These are phyloP conservation scores for Aquatica leii DNA, from an alignment of 2,888 invertebrate species.

Conservation along the genomic window DNA sequence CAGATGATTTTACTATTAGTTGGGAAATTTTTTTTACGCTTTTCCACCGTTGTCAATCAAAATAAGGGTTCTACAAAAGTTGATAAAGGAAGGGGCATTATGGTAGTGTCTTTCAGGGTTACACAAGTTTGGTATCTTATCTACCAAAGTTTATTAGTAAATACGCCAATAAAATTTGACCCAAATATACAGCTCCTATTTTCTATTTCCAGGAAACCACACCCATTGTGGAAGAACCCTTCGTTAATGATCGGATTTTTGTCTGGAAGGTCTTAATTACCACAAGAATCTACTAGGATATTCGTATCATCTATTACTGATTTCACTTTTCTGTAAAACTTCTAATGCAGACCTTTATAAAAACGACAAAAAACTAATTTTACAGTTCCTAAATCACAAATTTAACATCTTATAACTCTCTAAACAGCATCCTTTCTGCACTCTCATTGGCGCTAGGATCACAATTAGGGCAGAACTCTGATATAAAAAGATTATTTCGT, in stretches of 20 bases:
- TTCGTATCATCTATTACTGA: not conserved
- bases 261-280: constrained; percentile 23
- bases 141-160: not conserved
- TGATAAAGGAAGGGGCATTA: too few species aligned
- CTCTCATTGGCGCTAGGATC: constrained; percentile 15
- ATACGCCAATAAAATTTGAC: too few species aligned
- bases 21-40: constrained; percentile 31
- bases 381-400: not conserved
- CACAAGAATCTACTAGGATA: not conserved
- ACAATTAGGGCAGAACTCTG: constrained; percentile 29
- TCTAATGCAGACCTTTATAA: constrained; percentile 4
- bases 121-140: too few species aligned
- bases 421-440: constrained; percentile 19
- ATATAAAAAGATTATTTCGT: constrained; percentile 41
- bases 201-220: constrained; percentile 13
- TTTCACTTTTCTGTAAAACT: constrained; percentile 5
- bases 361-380: not conserved
- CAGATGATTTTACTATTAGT: constrained; percentile 32
- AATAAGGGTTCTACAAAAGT: constrained; percentile 11
- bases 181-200: constrained; percentile 14
- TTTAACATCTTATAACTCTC: constrained; percentile 12
- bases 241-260: too few species aligned
- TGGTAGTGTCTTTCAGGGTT: too few species aligned
- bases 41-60: constrained; percentile 34
- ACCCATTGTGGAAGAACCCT: constrained; percentile 28